Evolutionary conservation across 1,140 invertebrate genomes (phyloP), one percentile per base, ranked within the genome.

Genomic region (Cydia strobilella): DNA sequence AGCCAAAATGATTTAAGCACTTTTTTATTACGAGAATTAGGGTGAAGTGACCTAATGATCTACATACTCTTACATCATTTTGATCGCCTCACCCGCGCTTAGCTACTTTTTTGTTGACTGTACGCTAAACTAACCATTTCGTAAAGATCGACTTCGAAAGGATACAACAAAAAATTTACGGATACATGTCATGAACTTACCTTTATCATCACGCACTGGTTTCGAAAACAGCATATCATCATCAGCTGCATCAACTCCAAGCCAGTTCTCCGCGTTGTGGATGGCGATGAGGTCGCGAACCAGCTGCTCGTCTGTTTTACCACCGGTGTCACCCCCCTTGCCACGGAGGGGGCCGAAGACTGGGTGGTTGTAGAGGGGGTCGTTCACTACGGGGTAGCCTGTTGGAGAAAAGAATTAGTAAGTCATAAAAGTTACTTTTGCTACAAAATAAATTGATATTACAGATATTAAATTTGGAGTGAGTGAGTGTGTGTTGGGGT

Each of bases 301-400:
- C n/a, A 98, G 93, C 84, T 99, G 95, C 82, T 99, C 97, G 80
- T 98, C 96, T 0, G 96, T 95, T 90, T 98, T 98, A 15, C 96
- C 97, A 3, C 97, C 98, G 77, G 98, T 97, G 81, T 97, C 96
- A 1, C 98, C 98, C 20, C 96, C 96, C 89, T 98, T 98, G 1
- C 98, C 99, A 84, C 98, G 98, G 35, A 96, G 93, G 0, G 97
- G 97, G 0, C 98, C 98, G 89, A 99, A 98, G 0, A 98, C 96
- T 10, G 95, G 94, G 89, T 98, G 97, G 90, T 99, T 99, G 93
- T 99, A 99, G 0, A 99, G 93, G 0, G 98, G 97, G 93, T 99
- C 99, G 89, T 99, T 99, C 1, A 99, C 96, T 74, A 99, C 99
- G 1, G 99, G 99, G 94, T 97, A 97, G 74, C 98, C 97, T 97